These are phyloP conservation scores for Oryzias javanicus DNA, from an alignment of 2,113 vertebrate genomes.

Conservation along the genomic window DNA sequence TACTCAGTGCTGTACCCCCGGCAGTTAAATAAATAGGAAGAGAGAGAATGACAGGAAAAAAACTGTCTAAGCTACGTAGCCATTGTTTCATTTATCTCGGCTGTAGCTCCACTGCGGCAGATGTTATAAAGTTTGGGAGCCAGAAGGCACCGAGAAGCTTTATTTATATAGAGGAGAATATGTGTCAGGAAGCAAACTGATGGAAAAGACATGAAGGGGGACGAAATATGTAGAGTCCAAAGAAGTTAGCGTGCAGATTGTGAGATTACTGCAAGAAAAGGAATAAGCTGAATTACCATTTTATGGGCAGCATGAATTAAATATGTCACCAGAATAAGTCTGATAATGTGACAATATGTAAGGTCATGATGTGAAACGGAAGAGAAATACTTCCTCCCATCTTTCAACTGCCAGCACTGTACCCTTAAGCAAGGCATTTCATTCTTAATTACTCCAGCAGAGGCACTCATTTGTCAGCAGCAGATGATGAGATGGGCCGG, in stretches of 20 bases:
- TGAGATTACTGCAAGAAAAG: conserved; percentile 39
- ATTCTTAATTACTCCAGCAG: conserved; percentile 52
- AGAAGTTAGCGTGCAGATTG: conserved; percentile 44
- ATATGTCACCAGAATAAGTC: conserved; percentile 51
- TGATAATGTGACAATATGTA: conserved; percentile 55
- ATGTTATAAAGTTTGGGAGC: conserved; percentile 60
- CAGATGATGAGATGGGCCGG: conserved; percentile 32
- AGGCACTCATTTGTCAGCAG: conserved; percentile 50
- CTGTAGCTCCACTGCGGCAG: conserved; percentile 52
- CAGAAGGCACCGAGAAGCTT: conserved; percentile 66
- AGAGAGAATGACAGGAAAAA: conserved; percentile 28
- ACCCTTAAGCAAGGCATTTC: conserved; percentile 59
- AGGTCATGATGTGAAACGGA: conserved; percentile 52
- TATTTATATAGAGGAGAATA: conserved; percentile 65
- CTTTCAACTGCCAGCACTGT: conserved; percentile 24
- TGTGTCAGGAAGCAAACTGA: conserved; percentile 58
- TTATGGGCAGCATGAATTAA: conserved; percentile 62
- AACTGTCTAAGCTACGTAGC: conserved; percentile 64
- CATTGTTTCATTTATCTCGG: conserved; percentile 68
- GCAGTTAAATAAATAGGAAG: conserved; percentile 45
- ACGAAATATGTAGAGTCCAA: conserved; percentile 25
- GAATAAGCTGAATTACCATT: conserved; percentile 49
- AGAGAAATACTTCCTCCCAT: conserved; percentile 31
- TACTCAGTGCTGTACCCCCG: conserved; percentile 60
- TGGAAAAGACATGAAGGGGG: conserved; percentile 55